phyloP scores from a whole-genome alignment of 2,113 vertebrate genomes.

The Stegastes partitus region DNA sequence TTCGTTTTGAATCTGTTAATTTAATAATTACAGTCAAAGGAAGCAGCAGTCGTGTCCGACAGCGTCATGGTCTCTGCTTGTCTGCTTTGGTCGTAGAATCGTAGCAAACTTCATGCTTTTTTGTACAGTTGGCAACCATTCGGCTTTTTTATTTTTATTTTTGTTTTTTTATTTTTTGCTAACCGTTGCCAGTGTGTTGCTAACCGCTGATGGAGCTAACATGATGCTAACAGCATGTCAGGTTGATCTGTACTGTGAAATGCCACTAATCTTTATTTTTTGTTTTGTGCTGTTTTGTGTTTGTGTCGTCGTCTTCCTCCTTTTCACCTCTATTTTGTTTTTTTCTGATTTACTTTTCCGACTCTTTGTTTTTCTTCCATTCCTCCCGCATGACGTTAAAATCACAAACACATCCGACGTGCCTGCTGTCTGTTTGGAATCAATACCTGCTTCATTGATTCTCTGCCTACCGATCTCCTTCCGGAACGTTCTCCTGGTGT shows the following conservation, averaged over 20 bases:
- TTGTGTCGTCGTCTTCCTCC: constrained; percentile 32
- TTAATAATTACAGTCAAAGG: neutral
- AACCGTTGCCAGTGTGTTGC: constrained; percentile 39
- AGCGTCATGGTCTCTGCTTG: neutral
- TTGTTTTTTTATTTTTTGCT: too few species aligned
- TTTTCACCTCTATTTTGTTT: constrained; percentile 5
- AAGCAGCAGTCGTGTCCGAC: neutral
- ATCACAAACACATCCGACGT: constrained; percentile 20
- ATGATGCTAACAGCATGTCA: constrained; percentile 81
- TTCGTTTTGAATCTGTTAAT: too few species aligned
- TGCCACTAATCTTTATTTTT: constrained; percentile 88
- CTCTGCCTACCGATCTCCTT: neutral
- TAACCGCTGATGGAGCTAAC: constrained; percentile 69
- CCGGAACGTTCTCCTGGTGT: constrained; percentile 31
- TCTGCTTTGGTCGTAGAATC: constrained; percentile 17
- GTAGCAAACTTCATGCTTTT: constrained; percentile 24
- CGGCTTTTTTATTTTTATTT: constrained; percentile 19
- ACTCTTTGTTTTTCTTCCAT: constrained; percentile 61
- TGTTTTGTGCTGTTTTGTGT: constrained; percentile 84
- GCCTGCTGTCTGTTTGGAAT: constrained; percentile 47
- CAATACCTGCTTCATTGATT: constrained; percentile 73
- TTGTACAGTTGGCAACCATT: constrained; percentile 30
- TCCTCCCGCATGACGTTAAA: constrained; percentile 50
- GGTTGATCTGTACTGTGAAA: constrained; percentile 78
- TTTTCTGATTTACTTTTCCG: constrained; percentile 20